Percentiles rank a stretch among this genome's conserved stretches.
These are phyloP conservation scores for Furnarius figulus DNA, from an alignment of 2,113 vertebrate species.

Conservation along the genomic window DNA sequence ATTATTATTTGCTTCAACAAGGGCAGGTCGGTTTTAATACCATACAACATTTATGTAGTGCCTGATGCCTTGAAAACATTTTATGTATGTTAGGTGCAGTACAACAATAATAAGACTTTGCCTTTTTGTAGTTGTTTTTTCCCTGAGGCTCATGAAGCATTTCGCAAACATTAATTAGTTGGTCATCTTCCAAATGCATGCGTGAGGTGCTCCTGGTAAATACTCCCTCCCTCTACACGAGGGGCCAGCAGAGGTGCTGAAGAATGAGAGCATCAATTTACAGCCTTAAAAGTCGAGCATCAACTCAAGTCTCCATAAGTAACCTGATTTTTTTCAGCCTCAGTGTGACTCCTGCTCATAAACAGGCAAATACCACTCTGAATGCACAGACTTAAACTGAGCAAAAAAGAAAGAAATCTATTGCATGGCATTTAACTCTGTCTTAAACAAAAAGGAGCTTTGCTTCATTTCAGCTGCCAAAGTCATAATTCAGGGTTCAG, in stretches of 20 bases:
- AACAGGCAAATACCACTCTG: background rate
- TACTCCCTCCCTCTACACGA: background rate
- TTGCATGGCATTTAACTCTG: background rate
- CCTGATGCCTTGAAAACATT: conserved; percentile 28
- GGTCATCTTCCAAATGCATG: conserved; percentile 44
- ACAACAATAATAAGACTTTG: conserved; percentile 20
- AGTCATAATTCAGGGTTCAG: background rate
- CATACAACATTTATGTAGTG: conserved; percentile 14
- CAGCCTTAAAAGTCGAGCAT: background rate
- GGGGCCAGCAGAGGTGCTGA: conserved; percentile 1
- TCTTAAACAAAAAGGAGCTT: background rate
- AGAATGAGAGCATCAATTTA: background rate
- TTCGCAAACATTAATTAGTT: conserved; percentile 63
- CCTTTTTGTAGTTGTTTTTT: conserved; percentile 22
- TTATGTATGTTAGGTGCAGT: conserved; percentile 20
- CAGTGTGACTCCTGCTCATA: background rate
- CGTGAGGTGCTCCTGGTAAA: conserved; percentile 43
- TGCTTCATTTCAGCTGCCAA: background rate
- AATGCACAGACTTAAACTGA: background rate
- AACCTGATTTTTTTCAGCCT: background rate
- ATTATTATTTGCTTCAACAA: conserved; percentile 48
- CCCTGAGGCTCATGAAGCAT: background rate
- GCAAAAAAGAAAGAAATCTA: background rate
- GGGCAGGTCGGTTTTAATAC: conserved; percentile 45
- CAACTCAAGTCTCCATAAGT: background rate